These are phyloP conservation scores for Metallyticus violacea DNA, from an alignment of 2,888 invertebrate genomes.

Conservation along the genomic window DNA sequence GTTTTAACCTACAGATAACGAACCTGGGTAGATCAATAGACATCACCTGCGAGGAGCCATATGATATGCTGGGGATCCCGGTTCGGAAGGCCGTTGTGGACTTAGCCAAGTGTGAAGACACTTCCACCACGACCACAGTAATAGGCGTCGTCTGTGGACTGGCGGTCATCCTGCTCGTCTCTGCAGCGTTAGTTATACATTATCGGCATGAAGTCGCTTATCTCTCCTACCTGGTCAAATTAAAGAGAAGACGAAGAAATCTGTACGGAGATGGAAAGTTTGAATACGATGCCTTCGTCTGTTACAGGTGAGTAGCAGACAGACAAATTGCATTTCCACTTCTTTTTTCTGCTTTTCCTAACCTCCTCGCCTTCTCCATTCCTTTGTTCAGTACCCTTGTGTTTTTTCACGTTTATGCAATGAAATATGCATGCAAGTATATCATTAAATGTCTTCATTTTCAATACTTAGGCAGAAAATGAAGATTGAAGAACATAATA, in stretches of 20 bases:
- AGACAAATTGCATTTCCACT: neutral
- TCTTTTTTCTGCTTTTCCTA: neutral
- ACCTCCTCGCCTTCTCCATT: neutral
- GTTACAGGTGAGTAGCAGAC: constrained; percentile 25
- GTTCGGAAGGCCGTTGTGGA: neutral
- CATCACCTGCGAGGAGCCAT: neutral
- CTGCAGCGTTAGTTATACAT: neutral
- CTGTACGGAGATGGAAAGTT: neutral
- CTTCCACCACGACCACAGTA: neutral
- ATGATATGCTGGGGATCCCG: neutral
- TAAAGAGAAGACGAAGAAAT: neutral
- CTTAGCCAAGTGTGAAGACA: neutral
- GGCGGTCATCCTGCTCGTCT: neutral
- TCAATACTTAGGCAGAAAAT: too few species aligned
- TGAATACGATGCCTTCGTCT: constrained; percentile 31
- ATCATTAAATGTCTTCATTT: too few species aligned
- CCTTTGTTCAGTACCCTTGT: too few species aligned
- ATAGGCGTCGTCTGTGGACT: neutral
- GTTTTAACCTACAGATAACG: neutral
- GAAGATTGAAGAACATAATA: too few species aligned
- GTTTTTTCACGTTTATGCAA: too few species aligned
- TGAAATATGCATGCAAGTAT: too few species aligned
- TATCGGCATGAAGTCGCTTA: constrained; percentile 27
- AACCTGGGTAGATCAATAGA: neutral
- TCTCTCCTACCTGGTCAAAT: constrained; percentile 23